Evolutionary conservation across 1,140 invertebrate species (phyloP).

Genomic region (Zaprionus kolodkinae): DNA sequence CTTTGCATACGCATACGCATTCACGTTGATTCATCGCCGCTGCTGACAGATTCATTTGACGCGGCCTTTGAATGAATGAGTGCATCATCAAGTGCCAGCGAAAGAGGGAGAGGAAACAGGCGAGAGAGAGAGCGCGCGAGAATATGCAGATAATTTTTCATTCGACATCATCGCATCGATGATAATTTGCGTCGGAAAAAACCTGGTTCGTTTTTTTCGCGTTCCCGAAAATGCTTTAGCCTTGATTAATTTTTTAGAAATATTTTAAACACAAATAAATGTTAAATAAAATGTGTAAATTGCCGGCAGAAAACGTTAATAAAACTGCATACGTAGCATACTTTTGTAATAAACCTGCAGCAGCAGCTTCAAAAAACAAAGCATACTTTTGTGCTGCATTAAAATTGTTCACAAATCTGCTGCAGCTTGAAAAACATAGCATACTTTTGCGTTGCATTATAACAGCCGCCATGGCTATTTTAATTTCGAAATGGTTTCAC

Average conservation of each 20-base stretch:
- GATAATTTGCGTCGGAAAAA: constrained; percentile 60
- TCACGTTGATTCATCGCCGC: constrained; percentile 46
- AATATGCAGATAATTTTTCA: constrained; percentile 73
- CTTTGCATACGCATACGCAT: constrained; percentile 41
- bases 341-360: no score
- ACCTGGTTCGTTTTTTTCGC: neutral
- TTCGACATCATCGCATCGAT: constrained; percentile 62
- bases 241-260: neutral
- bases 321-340: no score
- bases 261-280: neutral
- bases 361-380: no score
- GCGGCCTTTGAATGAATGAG: constrained; percentile 46
- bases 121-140: neutral
- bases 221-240: neutral
- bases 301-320: no score
- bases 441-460: neutral
- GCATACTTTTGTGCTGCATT: no score
- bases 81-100: constrained; percentile 35
- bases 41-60: constrained; percentile 46
- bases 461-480: neutral
- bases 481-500: neutral
- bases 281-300: neutral
- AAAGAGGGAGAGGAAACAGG: neutral
- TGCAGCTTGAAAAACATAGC: neutral
- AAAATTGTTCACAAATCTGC: no score